These are phyloP conservation scores for Erpornis zantholeuca DNA, from an alignment of 2,113 vertebrate genomes.

Conservation along the genomic window DNA sequence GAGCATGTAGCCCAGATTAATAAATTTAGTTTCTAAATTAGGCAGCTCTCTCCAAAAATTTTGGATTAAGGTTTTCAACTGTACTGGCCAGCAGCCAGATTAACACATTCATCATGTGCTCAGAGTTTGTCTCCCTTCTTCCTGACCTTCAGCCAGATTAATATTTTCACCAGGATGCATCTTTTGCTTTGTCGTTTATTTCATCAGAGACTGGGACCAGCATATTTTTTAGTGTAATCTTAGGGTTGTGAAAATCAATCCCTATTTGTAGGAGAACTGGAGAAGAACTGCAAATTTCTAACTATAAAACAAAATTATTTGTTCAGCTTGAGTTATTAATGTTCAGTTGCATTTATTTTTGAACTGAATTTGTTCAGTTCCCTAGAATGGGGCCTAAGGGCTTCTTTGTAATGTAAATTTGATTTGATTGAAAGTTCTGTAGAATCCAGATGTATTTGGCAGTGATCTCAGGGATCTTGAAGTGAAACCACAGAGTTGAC, in stretches of 20 bases:
- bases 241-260: not conserved
- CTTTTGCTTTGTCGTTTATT: not conserved
- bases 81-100: not conserved
- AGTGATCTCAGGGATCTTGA: not conserved
- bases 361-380: conserved; percentile 38
- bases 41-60: not conserved
- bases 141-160: not conserved
- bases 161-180: not conserved
- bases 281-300: not conserved
- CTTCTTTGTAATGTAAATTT: conserved; percentile 68
- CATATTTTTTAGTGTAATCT: not conserved
- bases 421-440: conserved; percentile 27
- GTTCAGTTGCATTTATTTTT: conserved; percentile 61
- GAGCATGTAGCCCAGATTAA: not conserved
- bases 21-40: not conserved
- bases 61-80: not conserved
- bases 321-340: conserved; percentile 55
- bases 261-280: not conserved
- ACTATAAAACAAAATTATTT: conserved; percentile 22
- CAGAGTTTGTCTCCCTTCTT: not conserved
- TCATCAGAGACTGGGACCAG: not conserved
- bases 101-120: not conserved
- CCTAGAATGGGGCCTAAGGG: conserved; percentile 9
- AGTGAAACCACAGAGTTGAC: not conserved
- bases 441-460: conserved; percentile 12